Evolutionary conservation across 2,888 invertebrate species (phyloP).

Genomic region (Acanthosepion esculentum): DNA sequence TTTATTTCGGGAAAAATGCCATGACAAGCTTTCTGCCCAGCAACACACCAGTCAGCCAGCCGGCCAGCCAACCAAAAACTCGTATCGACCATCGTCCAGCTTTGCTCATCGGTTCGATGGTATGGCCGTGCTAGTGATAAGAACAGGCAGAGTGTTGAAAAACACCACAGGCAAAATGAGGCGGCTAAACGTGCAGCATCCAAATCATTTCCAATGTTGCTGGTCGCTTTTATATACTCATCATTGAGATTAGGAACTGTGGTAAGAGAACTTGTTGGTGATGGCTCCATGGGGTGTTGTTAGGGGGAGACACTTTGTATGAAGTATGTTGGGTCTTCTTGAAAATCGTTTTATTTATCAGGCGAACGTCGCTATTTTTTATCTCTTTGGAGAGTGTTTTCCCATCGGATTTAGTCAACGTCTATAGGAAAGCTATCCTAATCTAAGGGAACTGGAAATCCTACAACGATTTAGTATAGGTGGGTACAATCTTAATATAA

Average conservation of each 20-base stretch:
- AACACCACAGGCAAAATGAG: not conserved
- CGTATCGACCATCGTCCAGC: not conserved
- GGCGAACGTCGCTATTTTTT: no score
- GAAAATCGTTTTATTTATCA: no score
- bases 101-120: not conserved
- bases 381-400: no score
- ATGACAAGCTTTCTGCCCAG: constrained; percentile 5
- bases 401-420: no score
- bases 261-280: no score
- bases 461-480: no score
- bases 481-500: no score
- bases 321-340: no score
- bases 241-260: not conserved
- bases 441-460: no score
- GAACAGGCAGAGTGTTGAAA: not conserved
- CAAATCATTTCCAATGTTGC: not conserved
- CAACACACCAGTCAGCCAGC: not conserved
- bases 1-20: not conserved
- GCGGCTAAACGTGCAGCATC: not conserved
- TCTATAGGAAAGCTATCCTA: no score
- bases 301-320: no score
- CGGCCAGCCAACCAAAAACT: not conserved
- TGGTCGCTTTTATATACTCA: not conserved
- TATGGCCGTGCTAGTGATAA: not conserved
- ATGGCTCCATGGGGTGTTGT: no score